Evolutionary conservation across 53 echinoderm and acorn worm genomes (phyloP).

Genomic region (Paracentrotus lividus): DNA sequence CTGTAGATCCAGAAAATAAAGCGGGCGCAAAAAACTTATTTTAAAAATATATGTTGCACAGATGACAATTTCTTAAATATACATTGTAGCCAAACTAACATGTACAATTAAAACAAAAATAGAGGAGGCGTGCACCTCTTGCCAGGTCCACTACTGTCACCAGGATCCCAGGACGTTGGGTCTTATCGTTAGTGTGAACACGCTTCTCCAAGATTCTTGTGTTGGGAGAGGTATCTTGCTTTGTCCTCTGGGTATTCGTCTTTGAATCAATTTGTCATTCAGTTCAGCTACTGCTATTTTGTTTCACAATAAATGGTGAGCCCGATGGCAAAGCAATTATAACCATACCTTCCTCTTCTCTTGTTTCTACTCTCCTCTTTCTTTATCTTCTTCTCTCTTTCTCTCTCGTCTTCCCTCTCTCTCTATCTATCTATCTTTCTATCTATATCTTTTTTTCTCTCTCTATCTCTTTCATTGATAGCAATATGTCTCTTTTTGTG

Average conservation of each 20-base stretch:
- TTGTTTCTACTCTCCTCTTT: neutral
- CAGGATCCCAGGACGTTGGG: neutral
- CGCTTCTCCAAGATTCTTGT: neutral
- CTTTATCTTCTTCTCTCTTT: neutral
- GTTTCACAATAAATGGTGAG: slow-evolving; percentile 26
- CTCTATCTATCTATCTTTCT: neutral
- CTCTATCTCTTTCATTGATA: neutral
- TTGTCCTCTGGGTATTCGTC: slow-evolving; percentile 24
- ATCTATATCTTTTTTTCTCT: neutral
- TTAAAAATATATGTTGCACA: too few relatives aligned
- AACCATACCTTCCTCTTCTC: slow-evolving; percentile 1
- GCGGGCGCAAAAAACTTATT: too few relatives aligned
- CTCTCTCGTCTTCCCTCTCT: neutral
- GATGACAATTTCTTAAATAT: too few relatives aligned
- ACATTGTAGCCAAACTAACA: too few relatives aligned
- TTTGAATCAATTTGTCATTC: slow-evolving; percentile 54
- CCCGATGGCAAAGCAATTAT: slow-evolving; percentile 42
- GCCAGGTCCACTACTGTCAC: too few relatives aligned
- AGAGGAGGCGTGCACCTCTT: too few relatives aligned
- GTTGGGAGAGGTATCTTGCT: slow-evolving; percentile 1
- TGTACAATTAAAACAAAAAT: too few relatives aligned
- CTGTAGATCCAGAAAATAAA: too few relatives aligned
- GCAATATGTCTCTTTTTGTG: too few relatives aligned
- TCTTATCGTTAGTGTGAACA: neutral
- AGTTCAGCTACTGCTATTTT: slow-evolving; percentile 45